phyloP scores from a whole-genome alignment of 2,797 vertebrate species.

The Manis pentadactyla region DNA sequence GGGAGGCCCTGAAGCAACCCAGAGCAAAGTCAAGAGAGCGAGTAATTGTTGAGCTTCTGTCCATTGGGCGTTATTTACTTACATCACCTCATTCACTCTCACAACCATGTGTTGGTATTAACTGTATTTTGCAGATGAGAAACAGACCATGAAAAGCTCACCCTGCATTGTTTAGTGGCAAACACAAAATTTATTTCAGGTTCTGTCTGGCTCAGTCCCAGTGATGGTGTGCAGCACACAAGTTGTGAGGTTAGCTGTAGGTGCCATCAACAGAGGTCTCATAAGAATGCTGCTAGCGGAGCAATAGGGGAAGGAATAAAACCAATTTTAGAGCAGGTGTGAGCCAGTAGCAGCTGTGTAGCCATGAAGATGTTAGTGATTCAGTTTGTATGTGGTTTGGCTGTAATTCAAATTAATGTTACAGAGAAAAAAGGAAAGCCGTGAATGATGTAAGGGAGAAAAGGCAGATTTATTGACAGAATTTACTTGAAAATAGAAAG shows the following conservation, averaged over 20 bases:
- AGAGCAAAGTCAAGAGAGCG: not conserved
- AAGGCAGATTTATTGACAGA: constrained; percentile 8
- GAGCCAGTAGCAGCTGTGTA: not conserved
- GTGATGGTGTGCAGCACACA: not conserved
- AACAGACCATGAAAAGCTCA: constrained; percentile 6
- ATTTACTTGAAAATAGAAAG: constrained; percentile 44
- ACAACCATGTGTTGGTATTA: not conserved
- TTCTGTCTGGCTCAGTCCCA: constrained; percentile 30
- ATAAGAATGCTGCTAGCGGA: constrained; percentile 14
- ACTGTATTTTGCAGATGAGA: constrained; percentile 23
- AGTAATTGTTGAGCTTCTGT: not conserved
- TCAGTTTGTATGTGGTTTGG: not conserved
- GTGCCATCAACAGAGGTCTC: not conserved
- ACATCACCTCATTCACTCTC: not conserved
- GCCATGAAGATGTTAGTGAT: not conserved
- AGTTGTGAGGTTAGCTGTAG: not conserved
- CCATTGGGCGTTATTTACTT: not conserved
- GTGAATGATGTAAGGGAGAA: not conserved
- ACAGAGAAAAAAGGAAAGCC: not conserved
- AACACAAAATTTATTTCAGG: constrained; percentile 33
- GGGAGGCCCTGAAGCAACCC: not conserved
- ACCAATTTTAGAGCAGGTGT: not conserved
- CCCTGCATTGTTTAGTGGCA: constrained; percentile 3
- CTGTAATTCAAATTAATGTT: constrained; percentile 29
- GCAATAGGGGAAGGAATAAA: not conserved